phyloP scores from a whole-genome alignment of 2,888 invertebrate genomes.

The Hydropsyche betteni region DNA sequence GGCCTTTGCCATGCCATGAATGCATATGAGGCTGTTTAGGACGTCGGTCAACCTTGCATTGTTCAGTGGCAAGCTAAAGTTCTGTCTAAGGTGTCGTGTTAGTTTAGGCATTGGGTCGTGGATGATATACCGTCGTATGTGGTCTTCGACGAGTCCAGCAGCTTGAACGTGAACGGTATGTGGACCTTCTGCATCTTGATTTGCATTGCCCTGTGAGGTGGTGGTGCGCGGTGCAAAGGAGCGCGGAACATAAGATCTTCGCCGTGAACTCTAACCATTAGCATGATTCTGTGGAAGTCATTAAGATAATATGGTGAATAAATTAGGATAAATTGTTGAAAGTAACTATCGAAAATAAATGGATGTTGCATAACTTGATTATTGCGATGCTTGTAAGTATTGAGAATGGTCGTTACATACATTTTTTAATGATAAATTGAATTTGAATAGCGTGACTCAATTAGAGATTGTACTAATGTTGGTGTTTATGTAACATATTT shows the following conservation, averaged over 20 bases:
- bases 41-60: not conserved
- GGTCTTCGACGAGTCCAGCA: conserved; percentile 75
- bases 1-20: too few relatives aligned
- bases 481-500: too few relatives aligned
- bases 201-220: conserved; percentile 73
- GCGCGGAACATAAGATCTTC: conserved; percentile 69
- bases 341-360: not conserved
- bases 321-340: not conserved
- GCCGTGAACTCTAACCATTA: conserved; percentile 76
- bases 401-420: not conserved
- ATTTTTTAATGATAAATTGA: too few relatives aligned
- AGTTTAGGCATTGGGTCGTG: too few relatives aligned
- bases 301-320: not conserved
- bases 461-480: too few relatives aligned
- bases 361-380: not conserved
- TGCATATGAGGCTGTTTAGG: too few relatives aligned
- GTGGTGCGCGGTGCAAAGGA: conserved; percentile 62
- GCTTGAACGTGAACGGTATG: conserved; percentile 83
- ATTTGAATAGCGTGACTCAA: too few relatives aligned
- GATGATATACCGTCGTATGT: conserved; percentile 70
- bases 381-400: not conserved
- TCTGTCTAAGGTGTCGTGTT: too few relatives aligned
- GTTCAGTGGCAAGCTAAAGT: not conserved
- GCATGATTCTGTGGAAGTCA: conserved; percentile 72
- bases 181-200: conserved; percentile 86